Conservation (phyloP, 1,140 invertebrate species). For the Microplitis demolitor region DNA sequence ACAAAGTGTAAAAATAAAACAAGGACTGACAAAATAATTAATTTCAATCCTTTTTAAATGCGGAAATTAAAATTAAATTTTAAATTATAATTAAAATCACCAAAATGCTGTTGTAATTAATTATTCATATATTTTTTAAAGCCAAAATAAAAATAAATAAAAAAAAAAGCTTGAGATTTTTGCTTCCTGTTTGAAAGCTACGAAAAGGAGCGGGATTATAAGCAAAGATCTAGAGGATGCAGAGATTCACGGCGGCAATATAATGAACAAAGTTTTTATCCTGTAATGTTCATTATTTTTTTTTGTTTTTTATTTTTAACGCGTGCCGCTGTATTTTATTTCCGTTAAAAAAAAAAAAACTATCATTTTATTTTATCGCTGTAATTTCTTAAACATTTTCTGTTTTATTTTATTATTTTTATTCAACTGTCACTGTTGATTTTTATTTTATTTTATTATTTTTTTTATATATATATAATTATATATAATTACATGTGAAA, state of each 20-base stretch:
- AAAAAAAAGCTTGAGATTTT: background rate
- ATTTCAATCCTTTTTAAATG: too few relatives aligned
- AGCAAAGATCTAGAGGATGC: background rate
- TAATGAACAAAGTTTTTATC: conserved; percentile 28
- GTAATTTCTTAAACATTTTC: background rate
- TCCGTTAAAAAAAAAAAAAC: too few relatives aligned
- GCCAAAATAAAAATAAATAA: background rate
- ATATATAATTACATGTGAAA: too few relatives aligned
- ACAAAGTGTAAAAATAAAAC: too few relatives aligned
- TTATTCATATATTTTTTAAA: too few relatives aligned
- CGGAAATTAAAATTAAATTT: background rate
- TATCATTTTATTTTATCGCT: background rate
- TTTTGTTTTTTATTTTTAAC: background rate
- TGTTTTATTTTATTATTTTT: too few relatives aligned
- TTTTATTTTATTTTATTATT: too few relatives aligned
- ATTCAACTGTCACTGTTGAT: too few relatives aligned
- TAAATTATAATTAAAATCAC: background rate
- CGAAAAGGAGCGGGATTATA: conserved; percentile 9
- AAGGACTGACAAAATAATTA: too few relatives aligned
- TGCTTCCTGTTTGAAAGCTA: background rate
- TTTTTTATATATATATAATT: too few relatives aligned
- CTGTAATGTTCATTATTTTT: background rate
- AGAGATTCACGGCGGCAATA: background rate
- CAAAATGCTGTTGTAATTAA: too few relatives aligned
- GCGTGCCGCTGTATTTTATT: background rate